These are phyloP conservation scores for Decapterus maruadsi DNA, from an alignment of 2,797 vertebrate genomes.

Conservation along the genomic window DNA sequence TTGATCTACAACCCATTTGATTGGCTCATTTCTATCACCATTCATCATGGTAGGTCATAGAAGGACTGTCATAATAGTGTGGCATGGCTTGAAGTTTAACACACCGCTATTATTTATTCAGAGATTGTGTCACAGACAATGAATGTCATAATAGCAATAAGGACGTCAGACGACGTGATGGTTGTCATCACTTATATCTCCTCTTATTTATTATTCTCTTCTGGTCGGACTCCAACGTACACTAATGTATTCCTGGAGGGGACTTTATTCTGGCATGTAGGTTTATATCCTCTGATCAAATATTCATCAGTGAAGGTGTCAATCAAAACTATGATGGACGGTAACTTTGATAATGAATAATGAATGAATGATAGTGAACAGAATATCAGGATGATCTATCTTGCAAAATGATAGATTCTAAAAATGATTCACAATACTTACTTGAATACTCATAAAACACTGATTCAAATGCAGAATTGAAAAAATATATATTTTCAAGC, in stretches of 20 bases:
- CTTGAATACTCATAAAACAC: not conserved
- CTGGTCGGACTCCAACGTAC: slow-evolving; percentile 12
- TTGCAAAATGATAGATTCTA: not conserved
- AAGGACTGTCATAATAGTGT: not conserved
- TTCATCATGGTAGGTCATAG: not conserved
- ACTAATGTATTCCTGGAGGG: not conserved
- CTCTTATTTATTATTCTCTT: slow-evolving; percentile 23
- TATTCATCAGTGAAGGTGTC: slow-evolving; percentile 17
- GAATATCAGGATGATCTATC: not conserved
- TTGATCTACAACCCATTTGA: slow-evolving; percentile 4
- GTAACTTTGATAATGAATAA: slow-evolving; percentile 6
- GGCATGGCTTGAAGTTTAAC: not conserved
- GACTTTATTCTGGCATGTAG: slow-evolving; percentile 15
- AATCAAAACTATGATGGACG: slow-evolving; percentile 13
- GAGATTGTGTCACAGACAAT: slow-evolving; percentile 3
- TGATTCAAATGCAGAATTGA: not conserved
- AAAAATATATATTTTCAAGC: not conserved
- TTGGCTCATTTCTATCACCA: not conserved
- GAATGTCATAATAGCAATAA: not conserved
- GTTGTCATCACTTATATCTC: slow-evolving; percentile 8
- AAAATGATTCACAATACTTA: not conserved
- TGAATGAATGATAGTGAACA: slow-evolving; percentile 1
- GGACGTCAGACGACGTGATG: not conserved
- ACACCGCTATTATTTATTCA: slow-evolving; percentile 3
- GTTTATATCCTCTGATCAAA: slow-evolving; percentile 23